These are phyloP conservation scores for Calidris pygmaea DNA, from an alignment of 2,113 vertebrate species.

Conservation along the genomic window DNA sequence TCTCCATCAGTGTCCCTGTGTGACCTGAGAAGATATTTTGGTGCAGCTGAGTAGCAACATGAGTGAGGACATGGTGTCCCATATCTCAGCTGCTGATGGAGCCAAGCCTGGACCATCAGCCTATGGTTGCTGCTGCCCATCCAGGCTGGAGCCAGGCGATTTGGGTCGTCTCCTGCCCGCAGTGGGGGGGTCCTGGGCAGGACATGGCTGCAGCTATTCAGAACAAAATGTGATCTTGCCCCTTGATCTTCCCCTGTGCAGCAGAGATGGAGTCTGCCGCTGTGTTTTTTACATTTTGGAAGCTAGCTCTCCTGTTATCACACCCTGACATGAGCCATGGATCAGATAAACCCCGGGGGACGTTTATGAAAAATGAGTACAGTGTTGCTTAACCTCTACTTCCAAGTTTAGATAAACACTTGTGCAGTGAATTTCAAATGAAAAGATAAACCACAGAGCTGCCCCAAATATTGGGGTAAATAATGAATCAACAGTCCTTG, in stretches of 20 bases:
- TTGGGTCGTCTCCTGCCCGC: neutral
- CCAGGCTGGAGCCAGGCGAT: neutral
- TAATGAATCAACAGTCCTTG: neutral
- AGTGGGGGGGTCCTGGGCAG: neutral
- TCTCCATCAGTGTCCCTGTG: neutral
- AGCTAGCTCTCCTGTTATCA: neutral
- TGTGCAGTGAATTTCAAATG: neutral
- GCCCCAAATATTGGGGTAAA: neutral
- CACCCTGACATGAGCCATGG: neutral
- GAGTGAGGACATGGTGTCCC: neutral
- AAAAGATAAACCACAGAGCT: neutral
- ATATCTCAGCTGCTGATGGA: neutral
- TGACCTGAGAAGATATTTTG: neutral
- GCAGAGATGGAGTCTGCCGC: neutral
- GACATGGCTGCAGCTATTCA: neutral
- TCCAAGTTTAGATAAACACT: neutral
- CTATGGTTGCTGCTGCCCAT: neutral
- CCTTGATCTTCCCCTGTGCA: neutral
- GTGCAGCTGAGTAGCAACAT: neutral
- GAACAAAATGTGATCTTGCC: neutral
- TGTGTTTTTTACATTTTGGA: neutral
- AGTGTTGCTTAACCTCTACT: neutral
- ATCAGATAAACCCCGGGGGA: neutral
- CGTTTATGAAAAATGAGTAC: neutral
- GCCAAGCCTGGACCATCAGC: neutral